Percentiles rank a stretch among this genome's conserved stretches.
phyloP scores from a whole-genome alignment of 2,888 invertebrate species.

The Scaptomyza parva region DNA sequence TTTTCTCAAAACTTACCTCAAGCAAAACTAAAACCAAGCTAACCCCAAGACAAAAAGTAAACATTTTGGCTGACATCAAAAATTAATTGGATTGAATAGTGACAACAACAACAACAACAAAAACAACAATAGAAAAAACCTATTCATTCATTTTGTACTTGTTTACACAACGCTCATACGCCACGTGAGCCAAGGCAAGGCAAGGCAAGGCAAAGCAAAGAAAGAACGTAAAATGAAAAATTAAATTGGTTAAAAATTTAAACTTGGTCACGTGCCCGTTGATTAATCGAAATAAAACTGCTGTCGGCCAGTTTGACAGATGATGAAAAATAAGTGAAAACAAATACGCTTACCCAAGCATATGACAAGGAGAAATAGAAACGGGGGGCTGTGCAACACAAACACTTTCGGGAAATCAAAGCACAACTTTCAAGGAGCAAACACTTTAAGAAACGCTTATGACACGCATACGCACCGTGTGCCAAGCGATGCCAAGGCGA shows the following conservation, averaged over 20 bases:
- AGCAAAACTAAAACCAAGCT: conserved; percentile 6
- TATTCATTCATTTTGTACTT: conserved; percentile 19
- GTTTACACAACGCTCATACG: conserved; percentile 65
- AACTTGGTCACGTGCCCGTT: conserved; percentile 78
- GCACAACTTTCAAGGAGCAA: conserved; percentile 56
- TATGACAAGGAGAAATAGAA: neutral
- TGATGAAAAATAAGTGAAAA: conserved; percentile 66
- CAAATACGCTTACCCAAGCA: conserved; percentile 39
- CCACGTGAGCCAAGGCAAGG: conserved; percentile 44
- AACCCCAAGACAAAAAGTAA: conserved; percentile 18
- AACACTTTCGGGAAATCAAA: conserved; percentile 61
- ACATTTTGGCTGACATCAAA: conserved; percentile 38
- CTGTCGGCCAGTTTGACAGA: conserved; percentile 28
- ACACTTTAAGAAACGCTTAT: conserved; percentile 81
- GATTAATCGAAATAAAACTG: conserved; percentile 61
- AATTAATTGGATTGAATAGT: conserved; percentile 54
- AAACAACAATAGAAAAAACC: neutral
- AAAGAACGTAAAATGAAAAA: conserved; percentile 9
- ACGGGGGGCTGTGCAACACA: neutral
- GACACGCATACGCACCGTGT: conserved; percentile 76
- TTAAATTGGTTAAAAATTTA: conserved; percentile 70
- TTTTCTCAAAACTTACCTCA: neutral
- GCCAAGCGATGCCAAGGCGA: neutral
- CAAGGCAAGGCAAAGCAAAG: neutral
- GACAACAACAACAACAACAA: neutral